A percentile compares a stretch with the other conserved stretches of the same genome.
Evolutionary conservation across 2,888 invertebrate species (phyloP).

Genomic region (Caenorhabditis zanzibari): DNA sequence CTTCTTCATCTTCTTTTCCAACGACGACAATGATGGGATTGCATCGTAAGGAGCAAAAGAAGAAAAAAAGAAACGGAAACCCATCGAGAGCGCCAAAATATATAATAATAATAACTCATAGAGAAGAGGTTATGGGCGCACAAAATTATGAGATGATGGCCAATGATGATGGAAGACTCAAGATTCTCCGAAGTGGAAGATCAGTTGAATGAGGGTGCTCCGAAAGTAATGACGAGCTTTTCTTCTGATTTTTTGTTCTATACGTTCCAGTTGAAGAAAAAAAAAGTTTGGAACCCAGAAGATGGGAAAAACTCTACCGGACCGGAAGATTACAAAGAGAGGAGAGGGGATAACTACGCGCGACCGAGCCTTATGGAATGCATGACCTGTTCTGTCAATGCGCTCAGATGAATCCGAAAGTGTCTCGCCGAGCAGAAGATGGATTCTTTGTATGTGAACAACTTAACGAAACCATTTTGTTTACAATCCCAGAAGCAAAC

Average conservation of each 20-base stretch:
- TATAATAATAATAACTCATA: conserved; percentile 47
- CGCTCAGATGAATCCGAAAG: conserved; percentile 65
- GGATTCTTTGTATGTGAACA: conserved; percentile 41
- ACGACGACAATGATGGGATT: conserved; percentile 59
- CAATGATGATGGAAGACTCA: conserved; percentile 34
- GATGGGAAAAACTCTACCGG: conserved; percentile 47
- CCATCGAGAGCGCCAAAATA: conserved; percentile 56
- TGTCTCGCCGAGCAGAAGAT: conserved; percentile 53
- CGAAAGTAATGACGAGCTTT: background rate
- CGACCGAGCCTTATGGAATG: conserved; percentile 66
- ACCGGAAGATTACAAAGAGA: conserved; percentile 51
- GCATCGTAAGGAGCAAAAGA: conserved; percentile 25
- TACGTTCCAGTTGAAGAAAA: background rate
- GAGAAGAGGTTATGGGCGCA: conserved; percentile 40
- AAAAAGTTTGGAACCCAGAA: conserved; percentile 19
- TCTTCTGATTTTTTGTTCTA: background rate
- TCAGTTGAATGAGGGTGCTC: conserved; percentile 19
- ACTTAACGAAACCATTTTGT: conserved; percentile 26
- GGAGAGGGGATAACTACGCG: conserved; percentile 51
- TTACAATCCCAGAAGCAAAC: conserved; percentile 1
- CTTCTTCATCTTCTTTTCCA: conserved; percentile 28
- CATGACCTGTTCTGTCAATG: conserved; percentile 63
- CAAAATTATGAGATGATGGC: conserved; percentile 50
- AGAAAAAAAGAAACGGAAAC: conserved; percentile 47
- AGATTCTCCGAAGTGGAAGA: conserved; percentile 22